A percentile compares a stretch with the other conserved stretches of the same genome.
Conservation (phyloP, 2,797 vertebrate species). For the Acanthurus tractus region DNA sequence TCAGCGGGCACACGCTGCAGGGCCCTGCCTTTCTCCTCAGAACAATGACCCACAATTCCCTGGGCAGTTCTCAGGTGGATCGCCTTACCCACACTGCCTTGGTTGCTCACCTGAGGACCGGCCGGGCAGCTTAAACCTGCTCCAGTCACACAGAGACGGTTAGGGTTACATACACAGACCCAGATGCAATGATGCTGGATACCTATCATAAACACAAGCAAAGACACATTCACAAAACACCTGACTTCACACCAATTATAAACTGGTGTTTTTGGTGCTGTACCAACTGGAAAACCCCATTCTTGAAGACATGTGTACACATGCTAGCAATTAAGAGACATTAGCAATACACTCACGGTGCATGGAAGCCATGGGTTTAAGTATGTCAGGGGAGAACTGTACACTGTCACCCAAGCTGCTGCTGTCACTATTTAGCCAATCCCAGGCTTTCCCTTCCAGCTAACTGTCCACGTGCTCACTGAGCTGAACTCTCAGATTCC, state of each 20-base stretch:
- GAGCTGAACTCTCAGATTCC: constrained; percentile 59
- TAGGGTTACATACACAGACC: constrained; percentile 37
- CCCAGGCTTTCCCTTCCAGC: constrained; percentile 56
- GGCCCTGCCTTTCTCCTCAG: constrained; percentile 69
- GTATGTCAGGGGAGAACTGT: constrained; percentile 58
- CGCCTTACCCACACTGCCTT: constrained; percentile 73
- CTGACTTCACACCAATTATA: constrained; percentile 4
- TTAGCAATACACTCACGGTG: constrained; percentile 35
- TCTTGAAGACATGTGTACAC: constrained; percentile 29
- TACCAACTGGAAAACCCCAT: constrained; percentile 54
- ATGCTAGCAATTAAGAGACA: constrained; percentile 58
- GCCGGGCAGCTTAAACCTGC: constrained; percentile 55
- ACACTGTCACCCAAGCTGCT: constrained; percentile 68
- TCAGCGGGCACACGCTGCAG: constrained; percentile 83
- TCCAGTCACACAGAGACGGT: constrained; percentile 30
- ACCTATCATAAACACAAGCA: constrained; percentile 8
- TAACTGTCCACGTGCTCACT: constrained; percentile 49
- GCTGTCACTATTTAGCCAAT: constrained; percentile 61
- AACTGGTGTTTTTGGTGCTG: constrained; percentile 26
- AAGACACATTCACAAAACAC: constrained; percentile 15
- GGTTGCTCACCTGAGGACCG: constrained; percentile 67
- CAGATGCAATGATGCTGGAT: constrained; percentile 14
- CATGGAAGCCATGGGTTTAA: constrained; percentile 48
- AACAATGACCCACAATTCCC: constrained; percentile 84
- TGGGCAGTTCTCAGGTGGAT: constrained; percentile 85